Evolutionary conservation across 2,888 invertebrate genomes (phyloP), one percentile per base, ranked within the genome.

Genomic region (Cryptocephalus moraei): DNA sequence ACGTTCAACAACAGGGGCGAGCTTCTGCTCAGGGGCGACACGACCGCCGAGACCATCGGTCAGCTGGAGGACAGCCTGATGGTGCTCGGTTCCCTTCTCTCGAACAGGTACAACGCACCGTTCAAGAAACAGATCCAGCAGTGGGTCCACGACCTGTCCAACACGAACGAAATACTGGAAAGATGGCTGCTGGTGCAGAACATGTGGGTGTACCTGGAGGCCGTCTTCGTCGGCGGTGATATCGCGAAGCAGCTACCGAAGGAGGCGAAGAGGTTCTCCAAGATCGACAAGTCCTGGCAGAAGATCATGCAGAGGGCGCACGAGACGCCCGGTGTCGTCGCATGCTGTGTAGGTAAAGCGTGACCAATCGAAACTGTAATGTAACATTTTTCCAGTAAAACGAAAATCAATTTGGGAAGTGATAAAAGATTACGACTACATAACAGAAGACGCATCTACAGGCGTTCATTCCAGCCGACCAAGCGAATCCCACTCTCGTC

Each of bases 281-380:
- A 93, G 75, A 96, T 96, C 51, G 96, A 96, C 70, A 95, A 95
- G 67, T 92, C 94, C 1, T 96, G 96, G 96, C 93, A 94, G 69
- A 95, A 94, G 69, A 95, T 96, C 44, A 93, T 93, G 92, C 91
- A 92, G 69, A 75, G 94, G 49, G 95, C 95, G 0, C 95, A 96
- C 63, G 95, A 96, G 70, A 94, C 91, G 0, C 89, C 94, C 0
- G 93, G 95, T 1, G 95, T 96, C 4, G 93, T 96, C 0, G 84
- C 88, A 1, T 96, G 96, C 67, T 96, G 96, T 66, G 93, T 95
- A 8, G 94, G 68, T 63, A 57, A 59, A 22, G 22, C 22, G n/a
- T n/a, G n/a, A n/a, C n/a, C n/a, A n/a, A n/a, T n/a, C n/a, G n/a
- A n/a, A n/a, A n/a, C n/a, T n/a, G n/a, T n/a, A n/a, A n/a, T n/a